Conservation (phyloP, 2,888 invertebrate species). For the Siphlonurus alternatus region DNA sequence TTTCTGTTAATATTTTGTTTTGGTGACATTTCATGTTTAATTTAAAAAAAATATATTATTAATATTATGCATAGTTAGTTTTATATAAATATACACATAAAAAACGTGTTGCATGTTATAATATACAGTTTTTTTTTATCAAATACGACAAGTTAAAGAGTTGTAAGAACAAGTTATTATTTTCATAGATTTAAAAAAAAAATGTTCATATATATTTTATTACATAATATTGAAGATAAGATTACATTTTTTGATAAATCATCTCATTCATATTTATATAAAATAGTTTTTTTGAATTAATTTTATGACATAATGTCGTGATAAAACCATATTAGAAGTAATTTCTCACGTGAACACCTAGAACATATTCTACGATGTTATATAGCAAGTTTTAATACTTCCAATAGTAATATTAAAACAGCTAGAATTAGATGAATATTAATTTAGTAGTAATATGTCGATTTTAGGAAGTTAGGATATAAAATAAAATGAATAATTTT, state of each 20-base stretch:
- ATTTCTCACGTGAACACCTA: background rate
- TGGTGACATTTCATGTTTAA: background rate
- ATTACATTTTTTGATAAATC: background rate
- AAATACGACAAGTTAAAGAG: background rate
- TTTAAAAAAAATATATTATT: background rate
- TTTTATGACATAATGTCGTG: conserved; percentile 1
- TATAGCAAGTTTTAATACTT: background rate
- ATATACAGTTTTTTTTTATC: background rate
- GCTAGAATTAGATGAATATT: background rate
- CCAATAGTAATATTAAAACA: background rate
- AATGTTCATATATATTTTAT: background rate
- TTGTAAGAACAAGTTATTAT: background rate
- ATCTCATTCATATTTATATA: conserved; percentile 3
- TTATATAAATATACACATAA: background rate
- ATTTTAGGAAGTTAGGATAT: background rate
- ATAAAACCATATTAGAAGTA: background rate
- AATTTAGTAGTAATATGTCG: background rate
- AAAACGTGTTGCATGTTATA: background rate
- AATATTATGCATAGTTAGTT: too few relatives aligned
- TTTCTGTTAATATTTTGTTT: too few relatives aligned
- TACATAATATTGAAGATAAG: background rate
- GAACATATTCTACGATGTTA: background rate
- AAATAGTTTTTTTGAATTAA: background rate
- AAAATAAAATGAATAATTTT: too few relatives aligned
- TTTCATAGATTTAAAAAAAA: background rate